Evolutionary conservation across 2,113 vertebrate species (phyloP), one percentile per base, ranked within the genome.

Genomic region (Octodon degus): DNA sequence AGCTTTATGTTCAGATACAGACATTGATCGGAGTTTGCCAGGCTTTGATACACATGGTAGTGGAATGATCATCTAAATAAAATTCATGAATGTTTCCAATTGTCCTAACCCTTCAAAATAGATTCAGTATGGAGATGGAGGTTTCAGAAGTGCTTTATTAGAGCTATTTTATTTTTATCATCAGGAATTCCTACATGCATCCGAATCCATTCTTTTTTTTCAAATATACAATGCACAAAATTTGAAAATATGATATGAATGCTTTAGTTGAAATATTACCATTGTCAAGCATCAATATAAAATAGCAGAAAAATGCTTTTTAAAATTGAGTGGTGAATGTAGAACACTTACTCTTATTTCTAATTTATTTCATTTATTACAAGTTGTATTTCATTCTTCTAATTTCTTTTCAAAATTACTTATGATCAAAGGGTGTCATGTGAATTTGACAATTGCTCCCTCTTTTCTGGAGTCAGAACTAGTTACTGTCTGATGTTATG

Each of bases 291-390:
- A 32, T 91, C 80, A 47, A 4, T 24, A 60, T 74, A 84, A 86
- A 94, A 93, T 16, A 16, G 68, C n/a, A 79, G 43, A 79, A 68
- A 79, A 93, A 83, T 72, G 17, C 37, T 79, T 89, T 87, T 87
- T 90, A 88, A 81, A 82, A 88, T 58, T 90, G 92, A 93, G 81
- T 58, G 89, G 5, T 37, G 85, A 92, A 37, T 17, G 24, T 84
- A 55, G 43, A n/a, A 63, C 50, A 91, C 70, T 96, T 93, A 95
- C 82, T 86, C 55, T 93, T 96, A 37, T 65, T 87, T 95, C 81
- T 91, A 89, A 76, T 90, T 86, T 63, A 60, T 50, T 80, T 94
- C 93, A 91, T 8, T 97, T 89, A 93, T 88, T 79, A 68, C 74
- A 94, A 92, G 89, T 70, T 77, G 32, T 63, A 87, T 93, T 95